phyloP scores from a whole-genome alignment of 2,888 invertebrate genomes.

The Eumerus sabulonum region DNA sequence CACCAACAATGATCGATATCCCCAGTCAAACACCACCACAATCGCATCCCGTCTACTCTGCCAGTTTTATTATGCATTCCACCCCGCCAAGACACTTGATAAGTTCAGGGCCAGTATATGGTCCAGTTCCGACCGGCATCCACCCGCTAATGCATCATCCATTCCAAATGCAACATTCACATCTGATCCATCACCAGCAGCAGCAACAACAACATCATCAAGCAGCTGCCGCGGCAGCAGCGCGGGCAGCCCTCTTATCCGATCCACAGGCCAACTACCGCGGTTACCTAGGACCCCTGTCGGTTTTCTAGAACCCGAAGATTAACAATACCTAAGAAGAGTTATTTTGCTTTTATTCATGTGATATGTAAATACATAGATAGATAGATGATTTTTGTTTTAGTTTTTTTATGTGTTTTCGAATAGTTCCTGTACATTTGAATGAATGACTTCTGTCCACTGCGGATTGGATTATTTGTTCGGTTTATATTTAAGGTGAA shows the following conservation, averaged over 20 bases:
- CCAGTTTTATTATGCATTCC: slow-evolving; percentile 50
- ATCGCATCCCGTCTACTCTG: slow-evolving; percentile 32
- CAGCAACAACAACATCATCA: slow-evolving; percentile 26
- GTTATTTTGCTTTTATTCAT: slow-evolving; percentile 36
- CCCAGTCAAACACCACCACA: slow-evolving; percentile 8
- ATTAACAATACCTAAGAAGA: slow-evolving; percentile 13
- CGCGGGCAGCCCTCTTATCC: slow-evolving; percentile 42
- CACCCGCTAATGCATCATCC: slow-evolving; percentile 53
- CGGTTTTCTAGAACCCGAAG: slow-evolving; percentile 43
- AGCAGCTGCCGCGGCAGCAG: slow-evolving; percentile 42
- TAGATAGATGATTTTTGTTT: slow-evolving; percentile 10
- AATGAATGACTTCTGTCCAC: not conserved
- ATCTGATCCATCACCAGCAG: slow-evolving; percentile 38
- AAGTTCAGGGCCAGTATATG: slow-evolving; percentile 33
- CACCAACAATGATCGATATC: slow-evolving; percentile 28
- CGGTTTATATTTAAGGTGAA: not conserved
- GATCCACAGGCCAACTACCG: slow-evolving; percentile 54
- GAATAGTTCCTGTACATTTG: slow-evolving; percentile 29
- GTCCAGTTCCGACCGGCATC: slow-evolving; percentile 23
- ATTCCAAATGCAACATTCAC: slow-evolving; percentile 46
- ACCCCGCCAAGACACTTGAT: slow-evolving; percentile 41
- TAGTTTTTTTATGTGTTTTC: slow-evolving; percentile 10
- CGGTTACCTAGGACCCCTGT: slow-evolving; percentile 46
- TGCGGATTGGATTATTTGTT: not conserved
- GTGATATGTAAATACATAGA: slow-evolving; percentile 56